phyloP scores from a whole-genome alignment of 2,797 vertebrate species.

The Scarus forsteni region DNA sequence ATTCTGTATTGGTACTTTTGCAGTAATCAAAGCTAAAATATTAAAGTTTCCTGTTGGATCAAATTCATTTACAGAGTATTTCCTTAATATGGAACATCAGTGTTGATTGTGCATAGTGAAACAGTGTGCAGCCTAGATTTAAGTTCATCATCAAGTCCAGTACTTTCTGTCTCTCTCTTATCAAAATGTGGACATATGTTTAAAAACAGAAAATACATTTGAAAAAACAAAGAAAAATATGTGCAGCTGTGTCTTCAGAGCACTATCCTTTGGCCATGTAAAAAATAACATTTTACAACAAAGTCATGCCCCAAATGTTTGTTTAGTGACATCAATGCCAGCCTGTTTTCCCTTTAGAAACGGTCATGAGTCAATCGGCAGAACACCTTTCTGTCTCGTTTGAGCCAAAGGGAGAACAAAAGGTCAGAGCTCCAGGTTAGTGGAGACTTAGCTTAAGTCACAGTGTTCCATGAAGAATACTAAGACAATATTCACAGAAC shows the following conservation, averaged over 20 bases:
- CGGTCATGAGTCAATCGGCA: not conserved
- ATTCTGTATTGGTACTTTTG: no score
- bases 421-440: not conserved
- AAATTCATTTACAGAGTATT: no score
- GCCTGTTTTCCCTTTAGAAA: not conserved
- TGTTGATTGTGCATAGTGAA: no score
- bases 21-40: no score
- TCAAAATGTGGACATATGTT: no score
- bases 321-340: not conserved
- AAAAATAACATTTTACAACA: not conserved
- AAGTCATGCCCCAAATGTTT: not conserved
- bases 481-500: no score
- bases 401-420: not conserved
- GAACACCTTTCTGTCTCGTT: not conserved
- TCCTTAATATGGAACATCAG: no score
- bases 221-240: not conserved
- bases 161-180: no score
- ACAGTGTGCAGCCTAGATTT: no score
- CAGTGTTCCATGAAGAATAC: slow-evolving; percentile 77
- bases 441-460: not conserved
- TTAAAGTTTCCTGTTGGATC: no score
- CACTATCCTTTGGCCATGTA: not conserved
- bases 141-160: no score
- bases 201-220: no score
- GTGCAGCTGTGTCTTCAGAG: not conserved